Base-by-base conservation (phyloP, 1,140 invertebrate genomes). In the Cyphomyrmex costatus region DNA sequence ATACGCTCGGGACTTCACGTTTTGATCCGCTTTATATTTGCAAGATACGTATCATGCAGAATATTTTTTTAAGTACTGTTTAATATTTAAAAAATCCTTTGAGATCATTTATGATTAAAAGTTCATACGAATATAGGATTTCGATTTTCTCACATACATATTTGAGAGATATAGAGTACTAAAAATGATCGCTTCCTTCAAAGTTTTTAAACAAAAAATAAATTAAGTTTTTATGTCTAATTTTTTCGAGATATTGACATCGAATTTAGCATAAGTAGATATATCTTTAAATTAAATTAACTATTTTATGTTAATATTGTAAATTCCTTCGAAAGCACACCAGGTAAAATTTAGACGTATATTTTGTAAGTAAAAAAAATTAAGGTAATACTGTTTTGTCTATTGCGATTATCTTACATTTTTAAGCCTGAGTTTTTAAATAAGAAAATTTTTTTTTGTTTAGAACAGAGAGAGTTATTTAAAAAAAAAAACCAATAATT, bases 221-320 rank as follows among this genome's bases (percentile, higher is more conserved):
- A 63, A 14, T 61, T 0, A 16, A 61, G 7, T 27, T 27, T 16
- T 61, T 30, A 27, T 19, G 5, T 61, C 6, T 2, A 30, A 61
- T 30, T 30, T 63, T 30, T 63, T 33, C 16, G 3, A 30, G 19
- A 6, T 63, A 24, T 30, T 63, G 12, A 63, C 16, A 30, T 63
- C 16, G 27, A 33, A 63, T 63, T 19, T 30, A 16, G 0, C 19
- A 63, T 8, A 30, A 27, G 10, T 61, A 30, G 0, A 5, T 61
- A 61, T 61, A 33, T 10, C 27, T 63, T 63, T n/a, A 63, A 63
- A 14, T 63, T 63, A 63, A 63, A 33, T 63, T n/a, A 19, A 63
- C 1, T 1, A 33, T 63, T 10, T 16, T 33, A 63, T 19, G 2
- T 63, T 63, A 33, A 16, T n/a, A n/a, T 63, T 33, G 24, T 16